Conservation (phyloP, 2,888 invertebrate genomes). For the Oeneis ivallda region DNA sequence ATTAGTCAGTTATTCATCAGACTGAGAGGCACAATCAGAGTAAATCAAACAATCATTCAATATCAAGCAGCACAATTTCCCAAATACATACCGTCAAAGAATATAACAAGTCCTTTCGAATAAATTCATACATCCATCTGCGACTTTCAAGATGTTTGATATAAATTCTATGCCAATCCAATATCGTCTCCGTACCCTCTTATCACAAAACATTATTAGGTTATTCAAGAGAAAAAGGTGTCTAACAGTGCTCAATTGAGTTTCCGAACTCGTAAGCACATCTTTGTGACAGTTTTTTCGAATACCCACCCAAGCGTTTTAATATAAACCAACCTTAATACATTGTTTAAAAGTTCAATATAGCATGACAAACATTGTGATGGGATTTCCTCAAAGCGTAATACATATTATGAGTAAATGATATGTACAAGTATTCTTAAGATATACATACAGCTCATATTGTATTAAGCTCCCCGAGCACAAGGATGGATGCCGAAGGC, state of each 20-base stretch:
- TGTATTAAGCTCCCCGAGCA: conserved; percentile 13
- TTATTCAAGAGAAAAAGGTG: conserved; percentile 11
- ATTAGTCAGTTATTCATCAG: not conserved
- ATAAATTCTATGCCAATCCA: conserved; percentile 1
- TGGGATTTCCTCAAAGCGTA: not conserved
- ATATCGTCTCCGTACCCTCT: conserved; percentile 1
- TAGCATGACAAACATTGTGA: not conserved
- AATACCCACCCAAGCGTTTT: not conserved
- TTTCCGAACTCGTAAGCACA: conserved; percentile 43
- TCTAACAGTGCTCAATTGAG: conserved; percentile 30
- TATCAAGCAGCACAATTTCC: not conserved
- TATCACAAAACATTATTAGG: conserved; percentile 13
- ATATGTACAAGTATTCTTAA: not conserved
- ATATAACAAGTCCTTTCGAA: not conserved
- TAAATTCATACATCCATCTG: not conserved
- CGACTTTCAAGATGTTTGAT: not conserved
- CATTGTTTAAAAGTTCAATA: conserved; percentile 12
- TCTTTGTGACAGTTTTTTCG: conserved; percentile 25
- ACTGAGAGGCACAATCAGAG: not conserved
- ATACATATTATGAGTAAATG: conserved; percentile 7
- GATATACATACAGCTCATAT: conserved; percentile 3
- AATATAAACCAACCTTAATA: not conserved
- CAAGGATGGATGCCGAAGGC: conserved; percentile 28
- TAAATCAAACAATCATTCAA: not conserved
- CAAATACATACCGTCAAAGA: conserved; percentile 2